phyloP scores from a whole-genome alignment of 2,113 vertebrate genomes.

The Steatornis caripensis region DNA sequence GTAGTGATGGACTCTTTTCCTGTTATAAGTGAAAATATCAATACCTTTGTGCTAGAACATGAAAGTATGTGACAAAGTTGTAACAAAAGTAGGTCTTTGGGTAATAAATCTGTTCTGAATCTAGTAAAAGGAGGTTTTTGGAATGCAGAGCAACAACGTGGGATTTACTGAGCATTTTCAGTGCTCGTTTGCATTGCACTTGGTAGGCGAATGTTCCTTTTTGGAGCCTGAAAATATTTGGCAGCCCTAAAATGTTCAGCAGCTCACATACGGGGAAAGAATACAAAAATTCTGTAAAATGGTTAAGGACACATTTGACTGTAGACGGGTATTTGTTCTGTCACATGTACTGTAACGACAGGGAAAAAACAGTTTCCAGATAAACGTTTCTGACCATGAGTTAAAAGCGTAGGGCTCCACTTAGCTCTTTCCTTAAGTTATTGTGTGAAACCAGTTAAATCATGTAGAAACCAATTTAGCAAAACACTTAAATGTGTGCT shows the following conservation, averaged over 20 bases:
- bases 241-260: not conserved
- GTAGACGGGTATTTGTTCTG: not conserved
- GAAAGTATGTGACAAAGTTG: not conserved
- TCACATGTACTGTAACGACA: not conserved
- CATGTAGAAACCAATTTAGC: not conserved
- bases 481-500: not conserved
- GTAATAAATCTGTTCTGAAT: not conserved
- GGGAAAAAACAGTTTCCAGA: not conserved
- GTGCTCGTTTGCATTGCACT: not conserved
- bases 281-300: not conserved
- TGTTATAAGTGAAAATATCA: not conserved
- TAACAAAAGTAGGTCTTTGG: not conserved
- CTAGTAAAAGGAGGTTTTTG: not conserved
- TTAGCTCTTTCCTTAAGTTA: not conserved
- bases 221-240: slow-evolving; percentile 22
- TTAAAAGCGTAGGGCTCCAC: not conserved
- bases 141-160: not conserved
- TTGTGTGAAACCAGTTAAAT: not conserved
- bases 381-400: not conserved
- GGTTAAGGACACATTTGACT: not conserved
- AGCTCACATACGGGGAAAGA: not conserved
- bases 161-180: slow-evolving; percentile 15
- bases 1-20: not conserved
- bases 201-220: not conserved
- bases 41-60: not conserved